Conservation (phyloP, 37 sponge, comb jelly and placozoan species). For the Bolinopsis microptera region DNA sequence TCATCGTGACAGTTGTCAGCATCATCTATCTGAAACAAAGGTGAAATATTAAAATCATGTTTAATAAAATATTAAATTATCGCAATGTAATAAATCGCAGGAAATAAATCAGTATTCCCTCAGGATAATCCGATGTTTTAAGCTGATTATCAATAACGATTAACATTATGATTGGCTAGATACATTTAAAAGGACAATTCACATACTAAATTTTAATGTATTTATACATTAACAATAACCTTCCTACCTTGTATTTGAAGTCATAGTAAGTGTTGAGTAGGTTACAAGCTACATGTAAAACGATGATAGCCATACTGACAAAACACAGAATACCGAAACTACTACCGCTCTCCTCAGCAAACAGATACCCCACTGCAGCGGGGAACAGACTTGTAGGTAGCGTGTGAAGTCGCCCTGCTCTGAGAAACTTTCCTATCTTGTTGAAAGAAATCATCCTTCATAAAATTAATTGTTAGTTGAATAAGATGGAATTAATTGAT, state of each 20-base stretch:
- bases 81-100: no score
- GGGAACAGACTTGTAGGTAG: slow-evolving; percentile 27
- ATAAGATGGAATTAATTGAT: no score
- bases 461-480: no score
- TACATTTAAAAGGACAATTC: no score
- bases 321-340: background rate
- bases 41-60: no score
- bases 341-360: background rate
- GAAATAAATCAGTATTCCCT: no score
- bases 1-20: background rate
- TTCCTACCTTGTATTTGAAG: slow-evolving; percentile 24
- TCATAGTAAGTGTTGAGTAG: slow-evolving; percentile 39
- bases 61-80: no score
- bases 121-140: no score
- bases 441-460: background rate
- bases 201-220: no score
- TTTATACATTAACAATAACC: no score
- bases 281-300: background rate
- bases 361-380: background rate
- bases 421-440: background rate
- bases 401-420: background rate
- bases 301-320: background rate
- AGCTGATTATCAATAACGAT: no score
- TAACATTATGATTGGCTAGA: no score
- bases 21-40: slow-evolving; percentile 30